These are phyloP conservation scores for Hydropsyche betteni DNA, from an alignment of 2,888 invertebrate genomes.

Conservation along the genomic window DNA sequence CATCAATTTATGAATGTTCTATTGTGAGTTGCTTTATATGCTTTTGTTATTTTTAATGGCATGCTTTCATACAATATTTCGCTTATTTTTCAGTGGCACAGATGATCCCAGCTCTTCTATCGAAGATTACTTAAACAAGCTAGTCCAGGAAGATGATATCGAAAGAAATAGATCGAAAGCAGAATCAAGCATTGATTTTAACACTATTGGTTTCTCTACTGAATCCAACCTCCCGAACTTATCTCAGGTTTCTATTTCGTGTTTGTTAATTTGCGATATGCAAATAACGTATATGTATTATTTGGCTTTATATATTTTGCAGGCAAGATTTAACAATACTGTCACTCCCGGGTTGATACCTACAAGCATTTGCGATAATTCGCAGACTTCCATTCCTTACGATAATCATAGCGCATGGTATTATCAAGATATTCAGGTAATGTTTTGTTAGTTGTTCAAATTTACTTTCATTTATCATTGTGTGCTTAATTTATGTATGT, in stretches of 20 bases:
- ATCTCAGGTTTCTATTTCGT: not conserved
- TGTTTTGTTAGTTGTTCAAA: not conserved
- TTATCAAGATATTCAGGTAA: conserved; percentile 14
- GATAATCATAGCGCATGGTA: not conserved
- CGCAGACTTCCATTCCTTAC: not conserved
- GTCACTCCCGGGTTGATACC: not conserved
- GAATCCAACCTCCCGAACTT: not conserved
- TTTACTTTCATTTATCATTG: not conserved
- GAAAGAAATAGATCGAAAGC: not conserved
- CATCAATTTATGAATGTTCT: too few species aligned
- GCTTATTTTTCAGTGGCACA: not conserved
- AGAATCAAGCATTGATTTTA: not conserved
- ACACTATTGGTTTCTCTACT: not conserved
- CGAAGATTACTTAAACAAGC: conserved; percentile 16
- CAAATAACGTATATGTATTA: not conserved
- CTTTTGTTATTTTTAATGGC: too few species aligned
- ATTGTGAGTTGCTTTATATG: too few species aligned
- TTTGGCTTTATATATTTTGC: not conserved
- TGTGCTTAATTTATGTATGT: not conserved
- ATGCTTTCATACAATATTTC: too few species aligned
- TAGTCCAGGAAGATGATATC: conserved; percentile 20
- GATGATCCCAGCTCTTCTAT: conserved; percentile 17
- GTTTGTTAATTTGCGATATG: not conserved
- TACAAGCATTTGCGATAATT: not conserved
- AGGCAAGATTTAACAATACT: not conserved